Conservation (phyloP, 2,113 vertebrate genomes). For the Spea bombifrons region DNA sequence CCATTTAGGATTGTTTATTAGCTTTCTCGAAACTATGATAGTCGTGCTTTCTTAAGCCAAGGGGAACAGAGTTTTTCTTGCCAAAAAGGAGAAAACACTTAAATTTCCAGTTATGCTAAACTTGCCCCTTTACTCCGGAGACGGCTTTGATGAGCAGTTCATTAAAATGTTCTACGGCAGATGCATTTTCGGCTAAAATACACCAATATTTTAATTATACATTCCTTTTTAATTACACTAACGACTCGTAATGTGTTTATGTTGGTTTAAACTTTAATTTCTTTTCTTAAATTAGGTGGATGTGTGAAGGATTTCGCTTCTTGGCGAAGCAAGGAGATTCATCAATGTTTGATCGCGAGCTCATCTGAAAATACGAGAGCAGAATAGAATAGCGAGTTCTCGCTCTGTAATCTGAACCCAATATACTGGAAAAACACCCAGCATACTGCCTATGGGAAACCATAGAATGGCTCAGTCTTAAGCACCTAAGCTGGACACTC, state of each 20-base stretch:
- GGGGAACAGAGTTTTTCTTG: conserved; percentile 62
- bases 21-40: conserved; percentile 74
- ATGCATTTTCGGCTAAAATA: conserved; percentile 79
- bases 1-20: conserved; percentile 78
- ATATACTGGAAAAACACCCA: too few relatives aligned
- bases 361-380: conserved; percentile 68
- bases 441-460: too few relatives aligned
- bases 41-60: conserved; percentile 62
- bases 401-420: not conserved
- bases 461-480: too few relatives aligned
- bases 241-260: conserved; percentile 81
- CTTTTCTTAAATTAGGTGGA: conserved; percentile 76
- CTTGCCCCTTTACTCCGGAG: conserved; percentile 71
- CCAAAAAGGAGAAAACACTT: conserved; percentile 63
- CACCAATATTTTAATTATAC: conserved; percentile 83
- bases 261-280: conserved; percentile 81
- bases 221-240: conserved; percentile 82
- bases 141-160: conserved; percentile 78
- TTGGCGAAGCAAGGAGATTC: conserved; percentile 73
- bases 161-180: conserved; percentile 73
- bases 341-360: conserved; percentile 76
- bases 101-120: conserved; percentile 76
- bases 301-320: conserved; percentile 75
- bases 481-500: too few relatives aligned
- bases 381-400: conserved; percentile 42